A percentile compares a stretch with the other conserved stretches of the same genome.
Conservation (phyloP, 2,113 vertebrate species). For the Pithys albifrons region DNA sequence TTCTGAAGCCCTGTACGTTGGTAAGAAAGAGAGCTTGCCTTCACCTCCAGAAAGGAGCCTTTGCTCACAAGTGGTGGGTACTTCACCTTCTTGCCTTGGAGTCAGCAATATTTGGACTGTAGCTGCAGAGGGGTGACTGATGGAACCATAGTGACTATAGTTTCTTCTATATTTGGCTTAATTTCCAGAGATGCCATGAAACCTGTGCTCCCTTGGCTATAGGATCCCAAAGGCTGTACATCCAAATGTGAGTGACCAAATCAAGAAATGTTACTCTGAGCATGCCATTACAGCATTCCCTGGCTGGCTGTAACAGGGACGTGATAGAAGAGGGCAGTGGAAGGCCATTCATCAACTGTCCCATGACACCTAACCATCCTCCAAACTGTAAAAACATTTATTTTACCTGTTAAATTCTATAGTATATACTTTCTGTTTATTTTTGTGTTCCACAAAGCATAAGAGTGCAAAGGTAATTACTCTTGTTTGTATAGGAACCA, state of each 20-base stretch:
- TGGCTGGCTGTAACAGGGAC: neutral
- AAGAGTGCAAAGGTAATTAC: neutral
- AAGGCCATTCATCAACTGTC: neutral
- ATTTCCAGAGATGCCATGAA: neutral
- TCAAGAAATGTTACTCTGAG: neutral
- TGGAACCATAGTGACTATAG: neutral
- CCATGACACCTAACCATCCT: neutral
- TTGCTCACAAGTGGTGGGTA: accelerated
- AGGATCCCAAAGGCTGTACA: neutral
- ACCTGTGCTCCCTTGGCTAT: neutral
- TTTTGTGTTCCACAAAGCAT: neutral
- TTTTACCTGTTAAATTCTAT: neutral
- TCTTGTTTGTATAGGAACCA: neutral
- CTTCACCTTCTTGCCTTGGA: neutral
- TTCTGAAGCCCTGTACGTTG: neutral
- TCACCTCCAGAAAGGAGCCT: neutral
- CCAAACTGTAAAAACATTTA: neutral
- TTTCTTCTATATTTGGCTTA: neutral
- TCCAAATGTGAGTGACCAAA: neutral
- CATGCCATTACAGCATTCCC: neutral
- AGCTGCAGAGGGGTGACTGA: neutral
- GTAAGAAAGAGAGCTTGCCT: neutral
- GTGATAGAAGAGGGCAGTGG: neutral
- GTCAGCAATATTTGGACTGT: neutral
- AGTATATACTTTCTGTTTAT: neutral